Conservation (phyloP, 2,797 vertebrate species). For the Acanthopagrus latus region DNA sequence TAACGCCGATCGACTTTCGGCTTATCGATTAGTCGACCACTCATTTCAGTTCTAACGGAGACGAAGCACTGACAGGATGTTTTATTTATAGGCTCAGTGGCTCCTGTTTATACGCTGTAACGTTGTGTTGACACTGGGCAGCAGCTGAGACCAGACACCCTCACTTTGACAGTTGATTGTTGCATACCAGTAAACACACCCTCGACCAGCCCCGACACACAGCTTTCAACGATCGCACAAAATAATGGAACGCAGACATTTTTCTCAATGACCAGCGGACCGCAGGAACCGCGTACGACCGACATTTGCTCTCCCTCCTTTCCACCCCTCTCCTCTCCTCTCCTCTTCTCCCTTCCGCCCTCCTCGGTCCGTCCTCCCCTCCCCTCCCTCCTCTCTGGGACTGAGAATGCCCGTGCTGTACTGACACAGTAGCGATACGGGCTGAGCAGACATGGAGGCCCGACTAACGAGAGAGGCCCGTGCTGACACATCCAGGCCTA, state of each 20-base stretch:
- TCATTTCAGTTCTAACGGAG: neutral
- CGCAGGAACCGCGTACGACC: slow-evolving; percentile 70
- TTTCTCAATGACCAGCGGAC: slow-evolving; percentile 64
- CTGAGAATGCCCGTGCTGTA: slow-evolving; percentile 87
- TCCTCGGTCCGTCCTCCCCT: slow-evolving; percentile 44
- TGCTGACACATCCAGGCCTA: slow-evolving; percentile 83
- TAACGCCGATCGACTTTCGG: neutral
- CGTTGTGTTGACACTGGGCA: slow-evolving; percentile 41
- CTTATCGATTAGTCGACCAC: neutral
- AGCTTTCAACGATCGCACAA: neutral
- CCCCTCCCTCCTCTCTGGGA: slow-evolving; percentile 66
- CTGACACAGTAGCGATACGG: slow-evolving; percentile 89
- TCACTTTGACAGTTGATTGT: slow-evolving; percentile 65
- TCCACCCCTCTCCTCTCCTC: slow-evolving; percentile 37
- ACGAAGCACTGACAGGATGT: neutral
- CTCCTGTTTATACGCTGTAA: slow-evolving; percentile 16
- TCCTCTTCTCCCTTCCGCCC: slow-evolving; percentile 43
- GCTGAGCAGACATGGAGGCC: slow-evolving; percentile 91
- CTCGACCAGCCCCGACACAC: slow-evolving; percentile 4
- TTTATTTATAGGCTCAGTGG: slow-evolving; percentile 42
- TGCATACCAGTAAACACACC: slow-evolving; percentile 56
- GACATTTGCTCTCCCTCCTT: slow-evolving; percentile 75
- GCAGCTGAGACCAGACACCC: slow-evolving; percentile 44
- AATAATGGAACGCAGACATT: slow-evolving; percentile 46
- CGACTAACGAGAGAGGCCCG: slow-evolving; percentile 85